Evolutionary conservation across 2,888 invertebrate genomes (phyloP), one percentile per base, ranked within the genome.

Genomic region (Flexamia atlantica): DNA sequence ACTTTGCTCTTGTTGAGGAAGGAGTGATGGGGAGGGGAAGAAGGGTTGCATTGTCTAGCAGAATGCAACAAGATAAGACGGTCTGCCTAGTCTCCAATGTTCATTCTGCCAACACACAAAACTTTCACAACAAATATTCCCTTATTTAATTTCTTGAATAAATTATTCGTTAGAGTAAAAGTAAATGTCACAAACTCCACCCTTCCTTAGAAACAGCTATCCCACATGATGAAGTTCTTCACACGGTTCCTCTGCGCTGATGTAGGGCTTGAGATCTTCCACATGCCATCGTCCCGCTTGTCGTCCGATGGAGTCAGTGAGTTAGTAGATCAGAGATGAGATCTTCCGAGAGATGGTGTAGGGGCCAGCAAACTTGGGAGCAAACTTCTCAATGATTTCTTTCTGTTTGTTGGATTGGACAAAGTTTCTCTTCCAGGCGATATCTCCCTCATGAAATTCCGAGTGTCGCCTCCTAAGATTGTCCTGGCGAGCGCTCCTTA

Each of bases 291-390:
- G 42, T 10, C 83, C 86, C 7, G 40, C 64, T 20, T 53, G 46
- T 20, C 64, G 50, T 17, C 82, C 82, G 50, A 17, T 28, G 4
- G 4, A 7, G n/a, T 46, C 30, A 14, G 9, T n/a, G 14, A 86
- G 70, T 46, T 85, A 82, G 74, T 87, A 87, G 0, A 85, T 86
- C 72, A 85, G 83, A 28, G 83, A 81, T 12, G 85, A 86, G 5
- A 85, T 36, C n/a, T 68, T 79, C 53, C 83, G 85, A 0, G 40
- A 28, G 17, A 86, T 74, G 3, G 40, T 74, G 50, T 72, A 86
- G 3, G 85, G 86, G 30, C 86, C 86, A 42, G 81, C 53, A 53
- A 64, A 86, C 40, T 81, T 83, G 7, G 84, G 85, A 20, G 86
- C 83, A 14, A 87, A 64, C 74, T 87, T 87, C 0, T 81, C 79